Base-by-base conservation (phyloP, 92 coral and sea anemone species). In the Bergia sp. region DNA sequence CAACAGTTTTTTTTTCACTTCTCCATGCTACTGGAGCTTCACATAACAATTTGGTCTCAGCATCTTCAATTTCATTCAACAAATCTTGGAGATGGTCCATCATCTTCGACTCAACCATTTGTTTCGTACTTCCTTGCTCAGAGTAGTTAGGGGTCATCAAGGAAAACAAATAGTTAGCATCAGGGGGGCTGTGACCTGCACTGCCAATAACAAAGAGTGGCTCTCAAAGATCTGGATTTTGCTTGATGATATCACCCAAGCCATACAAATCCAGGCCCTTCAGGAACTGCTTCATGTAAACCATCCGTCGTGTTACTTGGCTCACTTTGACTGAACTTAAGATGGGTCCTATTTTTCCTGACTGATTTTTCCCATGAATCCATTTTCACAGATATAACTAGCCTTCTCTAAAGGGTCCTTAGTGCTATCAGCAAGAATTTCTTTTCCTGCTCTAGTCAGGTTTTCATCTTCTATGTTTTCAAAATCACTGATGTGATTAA, bases 81-180 rank as follows among this genome's bases (percentile, higher is more conserved):
- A 76, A 76, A 76, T 76, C 80, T 76, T 76, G 80, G 50, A 89
- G 78, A 66, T 89, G 77, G 85, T 89, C 88, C 82, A 89, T 86
- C 76, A 89, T 86, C 69, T 73, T 49, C 58, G 74, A 71, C 82
- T 89, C 91, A 21, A 73, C 44, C 29, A 44, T 80, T 89, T 72
- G 76, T 74, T 81, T 75, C n/a, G 79, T 86, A 49, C 81, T 81
- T 36, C 87, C 91, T 76, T 65, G 45, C 67, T 89, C 91, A 9
- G 91, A 89, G 67, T 89, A 89, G 74, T 73, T 71, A n/a, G 87
- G 91, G 29, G 74, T 74, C 91, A 89, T 81, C 65, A 85, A 89
- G 71, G 91, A 89, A 50, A 89, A 89, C 76, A 81, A 73, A 74
- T 89, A 89, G 72, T 80, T 61, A 55, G 85, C 85, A 80, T 80